Evolutionary conservation across 1,140 invertebrate species (phyloP).

Genomic region (Atta colombica): DNA sequence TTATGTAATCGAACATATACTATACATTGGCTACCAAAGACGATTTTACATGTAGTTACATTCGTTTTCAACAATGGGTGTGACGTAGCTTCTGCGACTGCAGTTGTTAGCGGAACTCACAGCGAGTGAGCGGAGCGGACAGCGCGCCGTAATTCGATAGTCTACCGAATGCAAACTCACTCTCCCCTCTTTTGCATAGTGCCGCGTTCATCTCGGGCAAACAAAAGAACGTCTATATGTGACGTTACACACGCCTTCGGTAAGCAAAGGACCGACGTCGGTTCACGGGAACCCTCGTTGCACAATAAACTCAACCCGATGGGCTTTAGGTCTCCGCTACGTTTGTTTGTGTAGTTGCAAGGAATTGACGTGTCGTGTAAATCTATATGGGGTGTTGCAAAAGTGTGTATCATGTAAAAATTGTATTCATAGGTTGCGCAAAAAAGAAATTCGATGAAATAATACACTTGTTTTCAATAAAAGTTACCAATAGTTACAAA

Average conservation of each 20-base stretch:
- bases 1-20: conserved; percentile 32
- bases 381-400: not conserved
- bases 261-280: conserved; percentile 75
- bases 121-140: conserved; percentile 42
- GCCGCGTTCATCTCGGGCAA: conserved; percentile 64
- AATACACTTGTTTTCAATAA: not conserved
- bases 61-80: conserved; percentile 48
- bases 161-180: conserved; percentile 64
- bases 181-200: conserved; percentile 61
- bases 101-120: conserved; percentile 57
- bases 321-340: conserved; percentile 49
- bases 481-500: not conserved
- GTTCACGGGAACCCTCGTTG: conserved; percentile 55
- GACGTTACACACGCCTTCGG: conserved; percentile 73
- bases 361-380: conserved; percentile 40
- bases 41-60: conserved; percentile 58
- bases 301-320: conserved; percentile 61
- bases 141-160: conserved; percentile 76
- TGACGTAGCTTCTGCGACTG: conserved; percentile 40
- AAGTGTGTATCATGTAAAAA: not conserved
- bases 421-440: not conserved
- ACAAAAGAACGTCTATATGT: conserved; percentile 76
- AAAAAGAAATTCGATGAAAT: not conserved
- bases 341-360: conserved; percentile 27
- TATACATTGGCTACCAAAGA: conserved; percentile 49